Evolutionary conservation across 30 jellyfish, hydroid and myxozoan genomes (phyloP), one percentile per base, ranked within the genome.

Genomic region (Hydractinia echinata): DNA sequence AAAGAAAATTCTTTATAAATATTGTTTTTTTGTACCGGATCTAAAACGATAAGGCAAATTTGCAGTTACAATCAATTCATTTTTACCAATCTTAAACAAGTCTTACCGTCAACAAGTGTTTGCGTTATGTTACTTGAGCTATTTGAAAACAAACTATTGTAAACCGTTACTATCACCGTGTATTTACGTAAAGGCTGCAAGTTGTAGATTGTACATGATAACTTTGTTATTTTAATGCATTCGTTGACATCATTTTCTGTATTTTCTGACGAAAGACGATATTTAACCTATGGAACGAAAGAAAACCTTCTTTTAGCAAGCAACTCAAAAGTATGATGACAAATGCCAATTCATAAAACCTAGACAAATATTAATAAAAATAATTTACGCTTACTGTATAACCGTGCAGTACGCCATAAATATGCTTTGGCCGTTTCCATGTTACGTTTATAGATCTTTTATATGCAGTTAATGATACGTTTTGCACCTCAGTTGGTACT

Each of bases 401-500:
- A 51, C 74, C 74, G 1, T 6, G 16, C 39, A 64, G 39, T 1
- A 64, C 4, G 39, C 74, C 74, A 64, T 6, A 64, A 13, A 64
- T 64, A 64, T 64, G 19, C 2, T 7, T 13, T 64, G 74, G 74
- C 2, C 39, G 10, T 7, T 64, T 13, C 74, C 74, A 64, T 13
- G 74, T 64, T 1, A 64, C 74, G 39, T 4, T 7, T 44, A 64
- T n/a, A 64, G 51, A n/a, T 13, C 6, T 64, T 64, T 44, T 51
- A 1, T 51, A 1, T 6, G 74, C 19, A 7, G 74, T 64, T 7
- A 4, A n/a, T 0, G 19, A 6, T n/a, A 64, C 74, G 4, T 1
- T 64, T 64, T 2, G 74, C 74, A 64, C 74, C 9, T 6, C 74
- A 64, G 4, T 64, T 64, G 74, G 74, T 64, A n/a, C 74, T 64